Evolutionary conservation across 2,888 invertebrate genomes (phyloP).

Genomic region (Nomada ruficornis): DNA sequence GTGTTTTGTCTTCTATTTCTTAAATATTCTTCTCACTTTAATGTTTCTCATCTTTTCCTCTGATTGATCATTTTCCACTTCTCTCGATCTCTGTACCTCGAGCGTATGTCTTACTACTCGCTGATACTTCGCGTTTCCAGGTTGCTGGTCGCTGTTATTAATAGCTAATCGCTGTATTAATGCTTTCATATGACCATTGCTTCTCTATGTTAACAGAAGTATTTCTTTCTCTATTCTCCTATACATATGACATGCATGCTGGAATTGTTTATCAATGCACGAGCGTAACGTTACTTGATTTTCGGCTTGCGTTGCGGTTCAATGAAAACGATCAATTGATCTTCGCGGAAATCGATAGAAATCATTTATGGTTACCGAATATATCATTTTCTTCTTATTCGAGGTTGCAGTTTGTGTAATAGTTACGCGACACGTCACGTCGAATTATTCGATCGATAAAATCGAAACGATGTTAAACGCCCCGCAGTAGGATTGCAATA

Average conservation of each 20-base stretch:
- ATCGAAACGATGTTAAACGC: background rate
- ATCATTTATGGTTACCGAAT: background rate
- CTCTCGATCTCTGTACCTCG: constrained; percentile 30
- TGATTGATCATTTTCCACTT: constrained; percentile 9
- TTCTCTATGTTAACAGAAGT: background rate
- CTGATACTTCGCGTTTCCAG: constrained; percentile 15
- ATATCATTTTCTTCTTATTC: background rate
- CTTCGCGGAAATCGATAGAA: background rate
- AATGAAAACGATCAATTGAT: background rate
- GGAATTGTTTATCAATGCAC: constrained; percentile 25
- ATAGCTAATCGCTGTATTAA: constrained; percentile 11
- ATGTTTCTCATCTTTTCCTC: constrained; percentile 21
- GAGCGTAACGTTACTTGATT: constrained; percentile 59
- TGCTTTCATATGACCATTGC: background rate
- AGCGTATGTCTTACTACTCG: constrained; percentile 35
- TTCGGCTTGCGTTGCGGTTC: constrained; percentile 46
- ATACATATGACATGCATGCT: constrained; percentile 32
- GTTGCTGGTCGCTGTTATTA: constrained; percentile 21
- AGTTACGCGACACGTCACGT: constrained; percentile 2
- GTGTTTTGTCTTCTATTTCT: background rate
- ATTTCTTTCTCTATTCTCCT: background rate
- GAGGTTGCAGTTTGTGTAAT: background rate
- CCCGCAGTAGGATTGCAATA: background rate
- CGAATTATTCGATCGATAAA: background rate
- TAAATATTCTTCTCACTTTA: background rate